Conservation (phyloP, 2,888 invertebrate species). For the Papilio protenor region DNA sequence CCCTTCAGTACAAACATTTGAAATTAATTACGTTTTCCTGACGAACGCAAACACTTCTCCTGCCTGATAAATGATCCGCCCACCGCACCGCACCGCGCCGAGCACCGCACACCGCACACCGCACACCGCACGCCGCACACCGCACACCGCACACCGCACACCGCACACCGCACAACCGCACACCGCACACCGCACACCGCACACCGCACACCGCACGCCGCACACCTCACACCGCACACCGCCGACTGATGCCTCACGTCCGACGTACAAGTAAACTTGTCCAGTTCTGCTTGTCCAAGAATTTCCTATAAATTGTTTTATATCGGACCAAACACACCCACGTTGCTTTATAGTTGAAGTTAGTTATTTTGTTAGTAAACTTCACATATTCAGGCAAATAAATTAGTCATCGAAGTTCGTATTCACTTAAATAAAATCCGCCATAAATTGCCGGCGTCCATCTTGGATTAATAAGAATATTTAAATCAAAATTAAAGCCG, state of each 20-base stretch:
- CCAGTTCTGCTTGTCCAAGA: not conserved
- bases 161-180: no score
- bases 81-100: not conserved
- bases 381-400: not conserved
- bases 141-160: no score
- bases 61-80: not conserved
- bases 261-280: not conserved
- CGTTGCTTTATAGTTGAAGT: not conserved
- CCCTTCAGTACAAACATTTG: not conserved
- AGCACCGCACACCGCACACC: no score
- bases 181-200: no score
- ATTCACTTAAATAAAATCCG: no score
- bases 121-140: no score
- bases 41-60: not conserved
- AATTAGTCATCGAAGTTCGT: no score
- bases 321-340: not conserved
- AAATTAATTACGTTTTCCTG: not conserved
- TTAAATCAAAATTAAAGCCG: no score
- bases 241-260: not conserved
- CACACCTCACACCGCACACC: no score
- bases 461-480: no score
- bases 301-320: conserved; percentile 5
- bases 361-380: not conserved
- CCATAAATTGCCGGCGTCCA: no score
- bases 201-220: no score